Evolutionary conservation across 2,888 invertebrate genomes (phyloP).

Genomic region (Calameuta pallipes): DNA sequence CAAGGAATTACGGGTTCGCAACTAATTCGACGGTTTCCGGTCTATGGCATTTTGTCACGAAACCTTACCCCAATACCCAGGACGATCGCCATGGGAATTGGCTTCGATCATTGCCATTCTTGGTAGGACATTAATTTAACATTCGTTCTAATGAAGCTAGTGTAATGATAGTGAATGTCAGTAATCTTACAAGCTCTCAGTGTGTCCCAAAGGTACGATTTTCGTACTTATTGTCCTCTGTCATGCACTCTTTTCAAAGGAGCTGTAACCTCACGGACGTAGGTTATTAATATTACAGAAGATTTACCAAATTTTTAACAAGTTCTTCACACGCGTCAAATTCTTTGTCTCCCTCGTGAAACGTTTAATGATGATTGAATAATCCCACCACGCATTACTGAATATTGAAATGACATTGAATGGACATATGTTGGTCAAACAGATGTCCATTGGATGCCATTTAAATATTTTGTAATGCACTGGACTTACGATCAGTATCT

Average conservation of each 20-base stretch:
- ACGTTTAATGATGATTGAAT: neutral
- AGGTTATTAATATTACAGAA: neutral
- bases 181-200: conserved; percentile 27
- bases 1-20: neutral
- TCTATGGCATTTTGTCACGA: conserved; percentile 26
- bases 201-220: conserved; percentile 25
- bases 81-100: conserved; percentile 29
- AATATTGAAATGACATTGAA: neutral
- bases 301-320: neutral
- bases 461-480: too few species aligned
- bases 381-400: neutral
- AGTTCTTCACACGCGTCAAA: neutral
- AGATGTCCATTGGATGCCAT: too few species aligned
- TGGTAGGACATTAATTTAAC: conserved; percentile 29
- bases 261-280: neutral
- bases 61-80: conserved; percentile 4
- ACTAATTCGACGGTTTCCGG: conserved; percentile 1
- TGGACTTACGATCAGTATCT: neutral
- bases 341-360: neutral
- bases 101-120: conserved; percentile 21
- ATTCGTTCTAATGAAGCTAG: conserved; percentile 33
- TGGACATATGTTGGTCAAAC: neutral
- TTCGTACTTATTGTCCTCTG: conserved; percentile 26
- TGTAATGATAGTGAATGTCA: conserved; percentile 20
- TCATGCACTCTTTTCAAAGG: conserved; percentile 25